A percentile compares a stretch with the other conserved stretches of the same genome.
Conservation (phyloP, 2,113 vertebrate genomes). For the Pollachius pollachius region DNA sequence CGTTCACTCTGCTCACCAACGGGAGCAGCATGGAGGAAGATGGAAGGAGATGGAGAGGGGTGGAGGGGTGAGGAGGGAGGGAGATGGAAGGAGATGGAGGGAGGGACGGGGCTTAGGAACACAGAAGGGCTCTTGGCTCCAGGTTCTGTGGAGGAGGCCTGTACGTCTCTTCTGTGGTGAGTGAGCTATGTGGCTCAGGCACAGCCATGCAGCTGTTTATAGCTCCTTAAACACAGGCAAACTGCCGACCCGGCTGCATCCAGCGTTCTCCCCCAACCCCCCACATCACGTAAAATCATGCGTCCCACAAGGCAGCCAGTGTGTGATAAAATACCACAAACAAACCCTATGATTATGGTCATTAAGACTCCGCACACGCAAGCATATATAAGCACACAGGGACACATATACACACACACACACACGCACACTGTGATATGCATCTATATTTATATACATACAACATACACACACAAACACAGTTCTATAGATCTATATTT, state of each 20-base stretch:
- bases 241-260: conserved; percentile 44
- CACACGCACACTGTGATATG: conserved; percentile 13
- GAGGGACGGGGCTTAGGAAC: conserved; percentile 56
- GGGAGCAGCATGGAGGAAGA: conserved; percentile 32
- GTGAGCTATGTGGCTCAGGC: conserved; percentile 51
- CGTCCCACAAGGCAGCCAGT: conserved; percentile 9
- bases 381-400: background rate
- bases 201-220: conserved; percentile 49
- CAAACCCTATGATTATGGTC: conserved; percentile 60
- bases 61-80: too few relatives aligned
- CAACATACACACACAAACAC: conserved; percentile 1
- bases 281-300: conserved; percentile 38
- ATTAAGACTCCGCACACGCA: conserved; percentile 14
- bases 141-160: conserved; percentile 39
- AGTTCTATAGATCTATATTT: background rate
- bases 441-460: too few relatives aligned
- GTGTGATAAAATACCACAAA: conserved; percentile 40
- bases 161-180: conserved; percentile 50
- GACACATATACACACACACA: conserved; percentile 30
- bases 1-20: conserved; percentile 47
- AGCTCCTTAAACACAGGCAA: conserved; percentile 39
- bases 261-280: conserved; percentile 16
- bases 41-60: too few relatives aligned
- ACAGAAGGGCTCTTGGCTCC: conserved; percentile 53
- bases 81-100: conserved; percentile 7